phyloP scores from a whole-genome alignment of 2,888 invertebrate genomes.

The Thecocarcelia acutangulata region DNA sequence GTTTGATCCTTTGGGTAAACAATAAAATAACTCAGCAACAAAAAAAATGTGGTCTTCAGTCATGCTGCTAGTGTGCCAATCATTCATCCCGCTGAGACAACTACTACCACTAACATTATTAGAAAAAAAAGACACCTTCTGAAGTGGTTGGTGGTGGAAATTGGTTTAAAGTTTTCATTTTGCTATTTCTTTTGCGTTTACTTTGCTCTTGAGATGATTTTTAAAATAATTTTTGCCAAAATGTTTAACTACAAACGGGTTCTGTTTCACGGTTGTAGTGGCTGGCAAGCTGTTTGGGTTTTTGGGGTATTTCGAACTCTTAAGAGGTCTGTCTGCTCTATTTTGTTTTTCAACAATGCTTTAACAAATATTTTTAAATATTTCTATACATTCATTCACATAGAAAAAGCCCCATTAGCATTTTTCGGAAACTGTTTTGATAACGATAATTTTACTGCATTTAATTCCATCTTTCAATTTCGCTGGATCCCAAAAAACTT shows the following conservation, averaged over 20 bases:
- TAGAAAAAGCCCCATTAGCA: too few species aligned
- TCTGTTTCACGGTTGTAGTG: conserved; percentile 5
- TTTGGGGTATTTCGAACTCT: conserved; percentile 17
- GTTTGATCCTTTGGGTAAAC: conserved; percentile 79
- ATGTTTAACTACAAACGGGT: conserved; percentile 46
- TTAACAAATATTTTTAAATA: neutral
- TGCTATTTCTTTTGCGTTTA: conserved; percentile 37
- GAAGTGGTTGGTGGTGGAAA: conserved; percentile 27
- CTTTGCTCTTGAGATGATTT: conserved; percentile 49
- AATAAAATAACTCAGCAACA: conserved; percentile 60
- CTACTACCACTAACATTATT: neutral
- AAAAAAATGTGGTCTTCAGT: conserved; percentile 13
- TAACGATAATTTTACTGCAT: too few species aligned
- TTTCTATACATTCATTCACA: too few species aligned
- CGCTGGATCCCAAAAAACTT: too few species aligned
- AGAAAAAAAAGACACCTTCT: neutral
- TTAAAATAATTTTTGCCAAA: conserved; percentile 42
- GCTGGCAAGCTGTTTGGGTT: neutral
- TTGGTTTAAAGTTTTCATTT: conserved; percentile 22
- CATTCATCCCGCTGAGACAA: conserved; percentile 1
- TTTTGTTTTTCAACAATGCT: neutral
- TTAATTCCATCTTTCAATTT: too few species aligned
- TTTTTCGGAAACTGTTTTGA: too few species aligned
- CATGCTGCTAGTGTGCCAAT: neutral
- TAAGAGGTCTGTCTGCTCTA: neutral